Conservation (phyloP, 1,140 invertebrate genomes). For the Drosophila ficusphila region DNA sequence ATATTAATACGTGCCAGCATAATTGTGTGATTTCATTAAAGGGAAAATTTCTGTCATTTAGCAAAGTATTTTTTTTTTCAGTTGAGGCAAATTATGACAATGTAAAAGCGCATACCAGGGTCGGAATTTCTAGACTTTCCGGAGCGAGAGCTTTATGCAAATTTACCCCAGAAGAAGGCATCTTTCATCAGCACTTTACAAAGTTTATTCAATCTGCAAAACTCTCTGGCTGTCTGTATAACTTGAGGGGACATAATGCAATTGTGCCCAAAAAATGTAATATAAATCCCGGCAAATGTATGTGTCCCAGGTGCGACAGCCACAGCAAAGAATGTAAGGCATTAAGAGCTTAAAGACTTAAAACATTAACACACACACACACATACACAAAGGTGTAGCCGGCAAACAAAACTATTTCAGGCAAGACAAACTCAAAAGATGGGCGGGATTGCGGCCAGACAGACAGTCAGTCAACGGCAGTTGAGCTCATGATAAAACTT, state of each 20-base stretch:
- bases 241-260: constrained; percentile 34
- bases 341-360: constrained; percentile 76
- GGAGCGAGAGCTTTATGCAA: constrained; percentile 2
- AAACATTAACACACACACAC: constrained; percentile 57
- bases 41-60: constrained; percentile 23
- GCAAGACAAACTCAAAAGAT: constrained; percentile 33
- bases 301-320: constrained; percentile 38
- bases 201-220: constrained; percentile 37
- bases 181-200: constrained; percentile 25
- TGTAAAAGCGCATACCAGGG: constrained; percentile 13
- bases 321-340: constrained; percentile 59
- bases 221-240: background rate
- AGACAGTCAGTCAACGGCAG: constrained; percentile 52
- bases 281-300: constrained; percentile 33
- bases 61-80: constrained; percentile 1
- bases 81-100: background rate
- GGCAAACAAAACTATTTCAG: constrained; percentile 59
- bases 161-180: background rate
- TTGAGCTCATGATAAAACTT: constrained; percentile 67
- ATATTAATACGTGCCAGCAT: constrained; percentile 34
- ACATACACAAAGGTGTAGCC: background rate
- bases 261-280: constrained; percentile 33
- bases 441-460: constrained; percentile 29
- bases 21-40: constrained; percentile 27
- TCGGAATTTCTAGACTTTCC: background rate